Evolutionary conservation across 2,113 vertebrate genomes (phyloP), one percentile per base, ranked within the genome.

Genomic region (Progne subis): DNA sequence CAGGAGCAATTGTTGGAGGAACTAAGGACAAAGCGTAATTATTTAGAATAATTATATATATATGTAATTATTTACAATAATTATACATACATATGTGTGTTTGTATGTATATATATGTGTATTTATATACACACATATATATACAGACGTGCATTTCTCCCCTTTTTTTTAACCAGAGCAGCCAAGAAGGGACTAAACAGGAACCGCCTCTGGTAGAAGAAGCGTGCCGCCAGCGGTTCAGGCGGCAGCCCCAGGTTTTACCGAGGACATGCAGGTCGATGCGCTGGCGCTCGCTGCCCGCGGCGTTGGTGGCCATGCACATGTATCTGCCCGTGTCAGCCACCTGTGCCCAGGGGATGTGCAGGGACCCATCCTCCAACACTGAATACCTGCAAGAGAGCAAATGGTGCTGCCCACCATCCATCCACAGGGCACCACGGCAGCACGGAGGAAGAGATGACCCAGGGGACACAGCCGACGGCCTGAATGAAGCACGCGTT

Each of bases 261-360:
- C 99, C 99, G 6, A 99, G 97, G 49, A 99, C 99, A 56, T 98
- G 98, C 78, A 99, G 98, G 86, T 99, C 99, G 59, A 98, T 94
- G 90, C 97, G 97, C 84, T 93, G 99, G 83, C 98, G 99, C 12
- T 98, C 98, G 3, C 98, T 99, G 50, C 99, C 99, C 14, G 99
- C 99, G 26, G 96, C 91, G 67, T 98, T 99, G 75, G 98, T 98
- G 44, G 99, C 99, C 98, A 99, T 99, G 68, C 99, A 99, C 90
- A 99, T 86, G 29, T 99, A 99, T 31, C 98, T 98, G 5, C 99
- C 99, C 0, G 98, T 98, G 88, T 99, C 99, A 1, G 98, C 97
- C 72, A 99, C 97, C 18, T 98, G 98, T 9, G 98, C 98, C 11
- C 98, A 97, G 53, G 95, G 95, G 94, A 99, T 98, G 72, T 83